Evolutionary conservation across 2,113 vertebrate genomes (phyloP).

Genomic region (Electrona antarctica): DNA sequence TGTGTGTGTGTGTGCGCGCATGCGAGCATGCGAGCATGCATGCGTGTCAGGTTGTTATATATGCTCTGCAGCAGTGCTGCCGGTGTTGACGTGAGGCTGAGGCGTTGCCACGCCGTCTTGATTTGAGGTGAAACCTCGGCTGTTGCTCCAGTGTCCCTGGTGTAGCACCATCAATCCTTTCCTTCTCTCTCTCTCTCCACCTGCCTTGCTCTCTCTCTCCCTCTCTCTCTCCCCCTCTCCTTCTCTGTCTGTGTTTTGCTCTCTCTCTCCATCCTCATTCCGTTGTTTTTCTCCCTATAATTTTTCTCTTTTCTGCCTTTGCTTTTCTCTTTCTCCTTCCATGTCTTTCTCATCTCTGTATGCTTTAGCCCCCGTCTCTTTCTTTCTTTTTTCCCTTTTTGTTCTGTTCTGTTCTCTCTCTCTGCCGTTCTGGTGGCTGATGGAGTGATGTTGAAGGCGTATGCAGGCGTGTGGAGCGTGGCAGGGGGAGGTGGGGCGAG

Average conservation of each 20-base stretch:
- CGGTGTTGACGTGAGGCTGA: constrained; percentile 59
- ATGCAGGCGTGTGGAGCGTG: constrained; percentile 34
- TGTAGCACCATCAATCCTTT: constrained; percentile 50
- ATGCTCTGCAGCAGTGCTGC: constrained; percentile 67
- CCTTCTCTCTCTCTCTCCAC: constrained; percentile 20
- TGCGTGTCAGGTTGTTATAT: constrained; percentile 65
- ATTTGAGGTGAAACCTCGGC: constrained; percentile 72
- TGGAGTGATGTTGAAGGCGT: constrained; percentile 69
- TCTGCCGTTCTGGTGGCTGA: constrained; percentile 45
- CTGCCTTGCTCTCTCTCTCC: not conserved
- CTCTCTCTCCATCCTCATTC: not conserved
- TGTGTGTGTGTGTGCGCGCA: constrained; percentile 50
- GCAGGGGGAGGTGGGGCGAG: constrained; percentile 37
- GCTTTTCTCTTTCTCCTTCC: not conserved
- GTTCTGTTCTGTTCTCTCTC: constrained; percentile 1
- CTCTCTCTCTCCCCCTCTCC: constrained; percentile 13
- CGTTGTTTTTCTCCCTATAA: too few species aligned
- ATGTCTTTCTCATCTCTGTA: not conserved
- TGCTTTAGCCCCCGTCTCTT: not conserved
- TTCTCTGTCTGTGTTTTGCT: not conserved
- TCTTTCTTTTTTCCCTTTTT: constrained; percentile 10
- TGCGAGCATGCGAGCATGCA: constrained; percentile 51
- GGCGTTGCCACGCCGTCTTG: constrained; percentile 65
- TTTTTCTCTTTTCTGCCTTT: not conserved
- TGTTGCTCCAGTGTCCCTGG: constrained; percentile 52